These are phyloP conservation scores for Cranoglanis bouderius DNA, from an alignment of 2,113 vertebrate species.

Conservation along the genomic window DNA sequence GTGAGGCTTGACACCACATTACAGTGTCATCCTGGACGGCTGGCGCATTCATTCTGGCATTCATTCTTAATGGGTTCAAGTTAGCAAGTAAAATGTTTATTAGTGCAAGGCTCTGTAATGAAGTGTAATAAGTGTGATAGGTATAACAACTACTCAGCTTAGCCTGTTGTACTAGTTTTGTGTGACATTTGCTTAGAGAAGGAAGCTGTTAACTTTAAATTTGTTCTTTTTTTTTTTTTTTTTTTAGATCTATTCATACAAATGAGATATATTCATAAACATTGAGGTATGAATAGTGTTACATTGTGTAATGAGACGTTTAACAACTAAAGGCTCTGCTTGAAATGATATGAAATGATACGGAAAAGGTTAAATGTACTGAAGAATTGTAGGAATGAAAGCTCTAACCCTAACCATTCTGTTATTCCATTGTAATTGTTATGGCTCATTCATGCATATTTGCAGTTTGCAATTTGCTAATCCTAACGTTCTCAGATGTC, in stretches of 20 bases:
- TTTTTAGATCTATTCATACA: too few species aligned
- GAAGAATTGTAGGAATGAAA: neutral
- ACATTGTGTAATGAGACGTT: neutral
- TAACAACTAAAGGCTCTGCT: neutral
- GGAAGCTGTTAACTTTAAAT: conserved; percentile 21
- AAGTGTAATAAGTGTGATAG: conserved; percentile 22
- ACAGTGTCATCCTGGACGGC: neutral
- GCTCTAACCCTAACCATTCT: neutral
- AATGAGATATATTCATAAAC: neutral
- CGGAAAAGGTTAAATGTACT: conserved; percentile 8
- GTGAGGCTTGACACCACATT: conserved; percentile 70
- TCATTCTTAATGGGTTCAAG: conserved; percentile 10
- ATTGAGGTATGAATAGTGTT: neutral
- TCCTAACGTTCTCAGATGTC: neutral
- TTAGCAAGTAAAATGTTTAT: neutral
- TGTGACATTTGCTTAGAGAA: conserved; percentile 25
- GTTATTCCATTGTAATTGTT: neutral
- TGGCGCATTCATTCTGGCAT: neutral
- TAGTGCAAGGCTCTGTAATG: conserved; percentile 11
- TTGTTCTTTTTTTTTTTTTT: conserved; percentile 29
- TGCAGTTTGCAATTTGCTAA: neutral
- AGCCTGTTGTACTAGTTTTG: conserved; percentile 10
- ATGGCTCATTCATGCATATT: neutral
- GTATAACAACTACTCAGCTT: conserved; percentile 15
- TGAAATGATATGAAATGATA: neutral